Evolutionary conservation across 2,797 vertebrate species (phyloP).

Genomic region (Toxotes lorentzi): DNA sequence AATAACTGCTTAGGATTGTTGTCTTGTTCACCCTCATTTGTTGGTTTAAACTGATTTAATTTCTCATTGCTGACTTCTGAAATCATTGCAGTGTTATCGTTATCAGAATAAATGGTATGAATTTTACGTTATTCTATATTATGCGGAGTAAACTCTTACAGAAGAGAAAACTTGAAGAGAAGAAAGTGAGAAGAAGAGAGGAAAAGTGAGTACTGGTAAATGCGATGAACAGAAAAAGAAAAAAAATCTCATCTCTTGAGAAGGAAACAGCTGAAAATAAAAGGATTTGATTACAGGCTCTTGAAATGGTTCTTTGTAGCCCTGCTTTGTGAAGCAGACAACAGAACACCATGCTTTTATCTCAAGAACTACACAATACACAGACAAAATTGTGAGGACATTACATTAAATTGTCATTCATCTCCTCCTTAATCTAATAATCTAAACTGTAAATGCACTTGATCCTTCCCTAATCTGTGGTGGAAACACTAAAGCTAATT

Average conservation of each 20-base stretch:
- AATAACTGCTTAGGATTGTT: neutral
- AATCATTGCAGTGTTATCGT: neutral
- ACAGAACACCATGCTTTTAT: slow-evolving; percentile 44
- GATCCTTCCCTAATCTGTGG: neutral
- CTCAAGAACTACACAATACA: slow-evolving; percentile 17
- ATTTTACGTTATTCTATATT: neutral
- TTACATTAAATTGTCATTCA: neutral
- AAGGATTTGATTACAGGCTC: slow-evolving; percentile 67
- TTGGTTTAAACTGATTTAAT: neutral
- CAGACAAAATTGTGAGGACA: slow-evolving; percentile 13
- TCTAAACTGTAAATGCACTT: neutral
- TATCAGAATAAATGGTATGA: neutral
- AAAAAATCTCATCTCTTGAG: neutral
- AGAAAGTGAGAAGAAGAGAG: neutral
- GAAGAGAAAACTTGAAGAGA: neutral
- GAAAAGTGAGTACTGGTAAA: neutral
- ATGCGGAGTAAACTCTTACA: neutral
- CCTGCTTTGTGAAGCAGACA: slow-evolving; percentile 52
- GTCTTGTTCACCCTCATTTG: neutral
- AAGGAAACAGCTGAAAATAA: slow-evolving; percentile 41
- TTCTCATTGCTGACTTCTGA: neutral
- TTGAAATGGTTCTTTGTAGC: slow-evolving; percentile 65
- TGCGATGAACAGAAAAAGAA: neutral
- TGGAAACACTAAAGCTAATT: neutral
- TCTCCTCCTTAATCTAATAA: neutral